A percentile compares a stretch with the other conserved stretches of the same genome.
These are phyloP conservation scores for Halocynthia aurantium DNA, from an alignment of 23 tunicate species.

Conservation along the genomic window DNA sequence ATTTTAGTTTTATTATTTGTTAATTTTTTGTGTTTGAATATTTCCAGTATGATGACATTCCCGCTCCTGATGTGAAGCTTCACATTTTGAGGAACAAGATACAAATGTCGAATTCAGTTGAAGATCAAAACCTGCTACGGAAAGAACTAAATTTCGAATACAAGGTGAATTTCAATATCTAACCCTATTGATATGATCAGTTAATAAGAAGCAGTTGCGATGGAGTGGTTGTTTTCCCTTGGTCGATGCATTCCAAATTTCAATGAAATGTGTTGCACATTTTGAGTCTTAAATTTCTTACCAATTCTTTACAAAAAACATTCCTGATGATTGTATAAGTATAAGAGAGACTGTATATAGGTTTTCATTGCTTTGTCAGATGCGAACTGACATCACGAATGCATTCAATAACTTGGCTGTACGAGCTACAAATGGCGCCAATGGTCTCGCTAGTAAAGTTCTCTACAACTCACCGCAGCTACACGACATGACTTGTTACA, in stretches of 20 bases:
- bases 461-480: conserved; percentile 28
- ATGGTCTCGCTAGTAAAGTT: conserved; percentile 13
- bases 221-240: not conserved
- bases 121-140: conserved; percentile 12
- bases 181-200: not conserved
- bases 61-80: conserved; percentile 78
- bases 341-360: not conserved
- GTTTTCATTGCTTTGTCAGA: conserved; percentile 24
- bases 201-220: not conserved
- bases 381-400: conserved; percentile 50
- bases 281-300: not conserved
- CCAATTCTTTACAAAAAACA: not conserved
- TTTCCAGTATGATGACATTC: conserved; percentile 69
- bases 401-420: conserved; percentile 45
- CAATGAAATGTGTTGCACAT: no score
- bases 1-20: no score
- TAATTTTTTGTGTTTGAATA: no score
- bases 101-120: conserved; percentile 20
- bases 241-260: not conserved
- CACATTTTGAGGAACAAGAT: conserved; percentile 39
- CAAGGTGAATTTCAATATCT: conserved; percentile 20
- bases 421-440: conserved; percentile 26
- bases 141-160: conserved; percentile 40
- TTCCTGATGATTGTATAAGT: not conserved
- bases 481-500: conserved; percentile 46